Evolutionary conservation across 1,140 invertebrate genomes (phyloP).

Genomic region (Bombus pascuorum): DNA sequence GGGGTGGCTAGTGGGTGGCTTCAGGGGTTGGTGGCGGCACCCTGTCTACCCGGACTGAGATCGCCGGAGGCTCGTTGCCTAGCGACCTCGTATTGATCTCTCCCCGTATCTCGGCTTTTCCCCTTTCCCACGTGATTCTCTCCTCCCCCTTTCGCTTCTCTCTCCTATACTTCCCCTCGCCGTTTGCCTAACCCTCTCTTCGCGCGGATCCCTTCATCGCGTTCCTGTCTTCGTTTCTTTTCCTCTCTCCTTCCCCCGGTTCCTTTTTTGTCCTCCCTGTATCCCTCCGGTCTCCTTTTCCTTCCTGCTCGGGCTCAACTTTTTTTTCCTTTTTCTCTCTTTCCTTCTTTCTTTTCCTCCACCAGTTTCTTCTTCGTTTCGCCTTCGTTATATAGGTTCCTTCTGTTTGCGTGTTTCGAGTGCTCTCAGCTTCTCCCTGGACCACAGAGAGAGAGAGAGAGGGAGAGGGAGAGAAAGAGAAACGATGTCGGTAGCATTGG

Average conservation of each 20-base stretch:
- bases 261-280: background rate
- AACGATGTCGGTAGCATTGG: background rate
- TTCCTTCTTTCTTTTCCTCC: background rate
- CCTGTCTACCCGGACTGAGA: constrained; percentile 82
- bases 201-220: background rate
- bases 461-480: background rate
- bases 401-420: constrained; percentile 50
- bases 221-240: constrained; percentile 39
- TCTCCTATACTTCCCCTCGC: constrained; percentile 27
- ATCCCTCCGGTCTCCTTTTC: constrained; percentile 19
- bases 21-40: constrained; percentile 80
- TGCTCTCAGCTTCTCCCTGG: background rate
- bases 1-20: constrained; percentile 52
- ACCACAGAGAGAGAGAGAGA: background rate
- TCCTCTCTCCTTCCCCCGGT: background rate
- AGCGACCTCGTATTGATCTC: constrained; percentile 82
- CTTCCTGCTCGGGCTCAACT: constrained; percentile 14
- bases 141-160: constrained; percentile 50
- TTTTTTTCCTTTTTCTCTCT: constrained; percentile 6
- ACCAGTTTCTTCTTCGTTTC: constrained; percentile 17
- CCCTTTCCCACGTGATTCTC: constrained; percentile 73
- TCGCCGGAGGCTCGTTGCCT: constrained; percentile 82
- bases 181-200: constrained; percentile 51
- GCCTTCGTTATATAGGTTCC: constrained; percentile 12
- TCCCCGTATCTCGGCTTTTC: constrained; percentile 78